Conservation (phyloP, 1,140 invertebrate genomes). For the Venturia canescens region DNA sequence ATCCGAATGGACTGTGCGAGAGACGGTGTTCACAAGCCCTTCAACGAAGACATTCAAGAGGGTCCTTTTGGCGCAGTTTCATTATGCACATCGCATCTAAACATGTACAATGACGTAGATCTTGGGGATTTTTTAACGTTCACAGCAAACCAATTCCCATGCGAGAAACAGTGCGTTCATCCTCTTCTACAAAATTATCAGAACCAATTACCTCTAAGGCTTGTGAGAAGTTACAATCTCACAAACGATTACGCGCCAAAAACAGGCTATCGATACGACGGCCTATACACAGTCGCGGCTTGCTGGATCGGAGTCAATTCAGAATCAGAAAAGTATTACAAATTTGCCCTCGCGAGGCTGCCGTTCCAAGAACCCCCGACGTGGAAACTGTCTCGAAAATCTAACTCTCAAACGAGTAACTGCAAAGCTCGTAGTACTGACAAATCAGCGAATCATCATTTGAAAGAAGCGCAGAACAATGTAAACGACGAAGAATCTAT, state of each 20-base stretch:
- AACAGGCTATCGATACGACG: slow-evolving; percentile 73
- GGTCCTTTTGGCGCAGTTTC: slow-evolving; percentile 71
- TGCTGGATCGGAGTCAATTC: slow-evolving; percentile 66
- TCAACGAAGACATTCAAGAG: slow-evolving; percentile 66
- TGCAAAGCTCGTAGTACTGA: neutral
- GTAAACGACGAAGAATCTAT: neutral
- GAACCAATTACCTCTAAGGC: slow-evolving; percentile 67
- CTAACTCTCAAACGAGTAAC: neutral
- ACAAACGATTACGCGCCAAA: slow-evolving; percentile 70
- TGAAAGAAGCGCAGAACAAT: neutral
- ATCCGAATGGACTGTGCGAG: slow-evolving; percentile 73
- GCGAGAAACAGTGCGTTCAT: slow-evolving; percentile 47
- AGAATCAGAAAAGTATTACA: slow-evolving; percentile 63
- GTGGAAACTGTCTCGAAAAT: slow-evolving; percentile 16
- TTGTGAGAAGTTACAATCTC: slow-evolving; percentile 70
- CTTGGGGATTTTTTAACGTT: slow-evolving; percentile 68
- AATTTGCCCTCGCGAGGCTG: slow-evolving; percentile 68
- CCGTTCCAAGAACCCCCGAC: slow-evolving; percentile 58
- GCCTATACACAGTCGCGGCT: slow-evolving; percentile 67
- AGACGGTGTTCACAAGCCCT: slow-evolving; percentile 68
- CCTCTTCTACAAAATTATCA: slow-evolving; percentile 68
- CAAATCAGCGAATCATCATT: neutral
- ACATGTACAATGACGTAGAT: slow-evolving; percentile 66
- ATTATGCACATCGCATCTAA: slow-evolving; percentile 66
- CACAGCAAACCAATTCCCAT: slow-evolving; percentile 63